Conservation (phyloP, 2,888 invertebrate genomes). For the Stenolophus ochropezus region DNA sequence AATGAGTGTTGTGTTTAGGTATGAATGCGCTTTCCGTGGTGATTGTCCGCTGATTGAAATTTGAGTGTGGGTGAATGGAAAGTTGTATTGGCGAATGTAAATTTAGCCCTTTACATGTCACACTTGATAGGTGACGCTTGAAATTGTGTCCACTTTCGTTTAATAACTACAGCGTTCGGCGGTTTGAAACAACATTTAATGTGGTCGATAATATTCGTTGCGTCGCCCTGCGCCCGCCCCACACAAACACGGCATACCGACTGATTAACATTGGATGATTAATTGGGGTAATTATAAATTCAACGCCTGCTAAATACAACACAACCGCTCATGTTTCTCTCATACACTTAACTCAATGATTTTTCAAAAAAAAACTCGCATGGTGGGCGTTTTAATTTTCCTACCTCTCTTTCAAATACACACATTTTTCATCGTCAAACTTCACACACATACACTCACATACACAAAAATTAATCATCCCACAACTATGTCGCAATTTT, state of each 20-base stretch:
- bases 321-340: slow-evolving; percentile 30
- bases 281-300: slow-evolving; percentile 37
- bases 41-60: not conserved
- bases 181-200: slow-evolving; percentile 26
- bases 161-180: slow-evolving; percentile 6
- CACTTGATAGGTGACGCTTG: not conserved
- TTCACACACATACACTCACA: too few species aligned
- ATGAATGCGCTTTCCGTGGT: too few species aligned
- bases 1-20: too few species aligned
- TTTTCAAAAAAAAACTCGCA: slow-evolving; percentile 9
- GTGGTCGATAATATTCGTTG: slow-evolving; percentile 24
- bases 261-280: slow-evolving; percentile 30
- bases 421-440: not conserved
- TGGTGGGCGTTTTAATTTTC: not conserved
- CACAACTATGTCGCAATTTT: too few species aligned
- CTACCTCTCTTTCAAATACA: not conserved
- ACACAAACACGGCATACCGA: slow-evolving; percentile 5
- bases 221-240: not conserved
- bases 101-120: not conserved
- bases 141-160: slow-evolving; percentile 18
- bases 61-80: not conserved
- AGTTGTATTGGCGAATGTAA: not conserved
- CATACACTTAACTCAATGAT: slow-evolving; percentile 20
- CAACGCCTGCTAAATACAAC: slow-evolving; percentile 35
- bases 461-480: too few species aligned